Evolutionary conservation across 2,113 vertebrate species (phyloP), one percentile per base, ranked within the genome.

Genomic region (Mobula birostris): DNA sequence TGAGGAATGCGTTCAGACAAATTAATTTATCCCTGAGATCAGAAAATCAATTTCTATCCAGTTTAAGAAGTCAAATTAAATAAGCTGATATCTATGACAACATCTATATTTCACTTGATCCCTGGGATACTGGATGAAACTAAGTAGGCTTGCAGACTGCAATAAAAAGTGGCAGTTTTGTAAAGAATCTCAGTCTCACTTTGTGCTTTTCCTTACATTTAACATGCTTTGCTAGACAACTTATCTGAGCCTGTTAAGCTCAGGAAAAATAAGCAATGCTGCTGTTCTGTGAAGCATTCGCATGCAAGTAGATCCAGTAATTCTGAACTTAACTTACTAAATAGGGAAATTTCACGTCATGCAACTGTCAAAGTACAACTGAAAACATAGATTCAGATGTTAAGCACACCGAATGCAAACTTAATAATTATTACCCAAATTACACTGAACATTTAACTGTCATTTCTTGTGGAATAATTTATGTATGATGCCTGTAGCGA

Each of bases 391-490:
- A 76, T 93, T 93, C 68, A 76, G 40, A 32, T 74, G 68, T 76
- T 93, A 93, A 93, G 40, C 48, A 93, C 88, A 96, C 95, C 96
- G 96, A 97, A 96, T 96, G 96, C 95, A 97, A 97, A 97, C 97
- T 95, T 96, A 96, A 95, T 97, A 97, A 97, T 96, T 96, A 96
- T 96, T 96, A 96, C 96, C 96, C 96, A 97, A 97, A 97, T 97
- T 97, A 97, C 96, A 61, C 96, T 96, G 97, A 97, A 97, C 96
- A 96, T 95, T 97, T 96, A 96, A 95, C 96, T 97, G 97, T 96
- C 97, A 95, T 97, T 97, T 97, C 97, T 97, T 97, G 97, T 97
- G 97, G 97, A 97, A 97, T 97, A 96, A 97, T 96, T 97, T 96
- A 96, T 96, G 96, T 96, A 95, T 95, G 97, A 97, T 97, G 97